These are phyloP conservation scores for Strix uralensis DNA, from an alignment of 2,113 vertebrate genomes.

Conservation along the genomic window DNA sequence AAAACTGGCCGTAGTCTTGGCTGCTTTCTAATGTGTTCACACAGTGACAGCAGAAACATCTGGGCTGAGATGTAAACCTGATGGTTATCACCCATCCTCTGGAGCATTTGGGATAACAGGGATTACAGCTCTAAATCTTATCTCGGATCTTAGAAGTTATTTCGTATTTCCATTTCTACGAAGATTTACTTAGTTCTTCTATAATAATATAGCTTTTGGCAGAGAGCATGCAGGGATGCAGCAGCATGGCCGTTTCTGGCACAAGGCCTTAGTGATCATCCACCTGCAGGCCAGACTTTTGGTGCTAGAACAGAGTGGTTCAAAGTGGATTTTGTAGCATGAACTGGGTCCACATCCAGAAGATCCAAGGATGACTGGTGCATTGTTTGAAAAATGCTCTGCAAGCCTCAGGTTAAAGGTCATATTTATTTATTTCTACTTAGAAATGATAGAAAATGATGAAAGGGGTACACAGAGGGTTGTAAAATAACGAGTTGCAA, in stretches of 20 bases:
- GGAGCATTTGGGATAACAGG: neutral
- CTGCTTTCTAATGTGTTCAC: neutral
- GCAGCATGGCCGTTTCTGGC: neutral
- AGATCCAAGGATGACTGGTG: neutral
- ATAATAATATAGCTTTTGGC: neutral
- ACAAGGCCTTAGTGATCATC: neutral
- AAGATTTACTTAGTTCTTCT: neutral
- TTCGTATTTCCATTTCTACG: neutral
- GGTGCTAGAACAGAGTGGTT: neutral
- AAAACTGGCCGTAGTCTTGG: neutral
- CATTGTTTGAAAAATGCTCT: neutral
- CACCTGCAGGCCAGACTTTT: neutral
- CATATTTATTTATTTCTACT: neutral
- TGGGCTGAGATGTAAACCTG: neutral
- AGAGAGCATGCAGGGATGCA: rapidly evolving
- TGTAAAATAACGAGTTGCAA: neutral
- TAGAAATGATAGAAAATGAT: neutral
- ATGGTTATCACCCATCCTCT: neutral
- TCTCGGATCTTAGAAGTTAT: neutral
- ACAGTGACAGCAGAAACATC: neutral
- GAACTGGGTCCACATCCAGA: neutral
- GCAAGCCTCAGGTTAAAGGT: neutral
- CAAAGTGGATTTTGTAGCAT: neutral
- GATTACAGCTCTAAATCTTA: neutral
- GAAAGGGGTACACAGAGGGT: rapidly evolving